Base-by-base conservation (phyloP, 2,888 invertebrate genomes). In the Polymixis flavicincta region DNA sequence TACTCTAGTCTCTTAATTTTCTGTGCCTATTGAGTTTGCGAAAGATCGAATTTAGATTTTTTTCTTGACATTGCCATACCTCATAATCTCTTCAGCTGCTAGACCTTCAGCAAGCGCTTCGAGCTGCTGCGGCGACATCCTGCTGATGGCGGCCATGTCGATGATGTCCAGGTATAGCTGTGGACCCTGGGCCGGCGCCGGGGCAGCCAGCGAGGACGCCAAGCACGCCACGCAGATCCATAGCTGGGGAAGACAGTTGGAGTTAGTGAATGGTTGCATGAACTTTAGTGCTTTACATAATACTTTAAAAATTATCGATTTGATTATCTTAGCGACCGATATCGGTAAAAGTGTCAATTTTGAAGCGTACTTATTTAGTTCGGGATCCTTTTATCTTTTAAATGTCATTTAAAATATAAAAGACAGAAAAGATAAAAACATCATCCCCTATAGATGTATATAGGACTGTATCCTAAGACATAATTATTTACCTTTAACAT, bases 31-130 rank as follows among this genome's bases (percentile, higher is more conserved):
- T 37, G 22, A 5, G 8, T 1, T 61, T 42, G 17, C 28, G 22
- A 22, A 50, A 50, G 17, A 54, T 22, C 5, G 9, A 22, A 2
- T 8, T 28, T 14, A 19, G 2, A 6, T 32, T 65, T 28, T 32
- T 66, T 54, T 9, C 11, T 17, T 19, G 8, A 13, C 45, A 5
- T n/a, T 25, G 19, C 9, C 28, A n/a, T 86, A 96, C 96, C 96
- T 96, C 95, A 96, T 95, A 19, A 96, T 95, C 84, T 96, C 96
- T 78, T 96, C 96, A 25, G 94, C 95, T 1, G 96, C 96, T 66
- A 97, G 79, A 0, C 96, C 96, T 80, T 96, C 96, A 45, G 96
- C 96, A 0, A 96, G 88, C 9, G 87, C 85, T 79, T 97, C 96
- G 2, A 97, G 89, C 87, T 97, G 96, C 57, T 95, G 94, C 2